phyloP scores from a whole-genome alignment of 37 sponge, comb jelly and placozoan genomes.

The Spongilla lacustris region DNA sequence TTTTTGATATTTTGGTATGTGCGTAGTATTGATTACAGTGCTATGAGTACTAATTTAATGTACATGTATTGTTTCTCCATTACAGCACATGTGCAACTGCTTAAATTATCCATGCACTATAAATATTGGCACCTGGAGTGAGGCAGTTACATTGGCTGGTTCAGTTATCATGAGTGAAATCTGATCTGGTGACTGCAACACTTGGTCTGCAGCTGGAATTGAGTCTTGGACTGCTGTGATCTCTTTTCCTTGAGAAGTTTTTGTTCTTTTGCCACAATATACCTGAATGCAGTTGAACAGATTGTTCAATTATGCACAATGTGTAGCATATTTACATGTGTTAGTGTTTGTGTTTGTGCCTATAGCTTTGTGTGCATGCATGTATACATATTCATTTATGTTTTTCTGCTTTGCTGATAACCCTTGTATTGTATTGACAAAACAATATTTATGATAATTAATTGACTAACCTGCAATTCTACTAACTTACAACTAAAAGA shows the following conservation, averaged over 20 bases:
- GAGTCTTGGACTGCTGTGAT: too few relatives aligned
- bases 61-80: conserved; percentile 1
- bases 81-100: conserved; percentile 1
- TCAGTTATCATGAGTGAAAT: conserved; percentile 1
- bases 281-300: not conserved
- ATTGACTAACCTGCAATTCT: not conserved
- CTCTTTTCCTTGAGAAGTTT: too few relatives aligned
- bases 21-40: conserved; percentile 1
- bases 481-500: not conserved
- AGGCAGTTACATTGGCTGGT: conserved; percentile 1
- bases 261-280: not conserved
- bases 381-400: conserved; percentile 1
- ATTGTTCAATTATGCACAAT: not conserved
- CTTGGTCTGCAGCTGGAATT: too few relatives aligned
- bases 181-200: not conserved
- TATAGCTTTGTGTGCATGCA: not conserved
- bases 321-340: not conserved
- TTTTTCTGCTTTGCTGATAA: conserved; percentile 1
- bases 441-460: not conserved
- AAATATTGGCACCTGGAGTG: conserved; percentile 1
- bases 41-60: conserved; percentile 1
- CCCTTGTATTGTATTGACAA: conserved; percentile 1
- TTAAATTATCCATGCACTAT: conserved; percentile 1
- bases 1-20: not conserved
- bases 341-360: not conserved